Evolutionary conservation across 2,888 invertebrate species (phyloP).

Genomic region (Epirrita christyi): DNA sequence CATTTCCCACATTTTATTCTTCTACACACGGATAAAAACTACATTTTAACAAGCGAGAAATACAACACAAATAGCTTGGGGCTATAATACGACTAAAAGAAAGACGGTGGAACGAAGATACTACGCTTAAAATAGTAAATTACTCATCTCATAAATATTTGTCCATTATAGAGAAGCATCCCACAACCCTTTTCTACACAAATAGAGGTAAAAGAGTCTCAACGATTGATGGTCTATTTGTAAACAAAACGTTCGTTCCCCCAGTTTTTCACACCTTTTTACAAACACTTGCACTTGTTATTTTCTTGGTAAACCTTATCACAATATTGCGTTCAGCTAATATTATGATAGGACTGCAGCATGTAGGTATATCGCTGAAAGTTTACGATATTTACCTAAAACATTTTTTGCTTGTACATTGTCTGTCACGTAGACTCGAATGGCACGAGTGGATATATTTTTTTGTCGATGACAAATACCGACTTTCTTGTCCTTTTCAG

Average conservation of each 20-base stretch:
- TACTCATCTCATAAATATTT: too few species aligned
- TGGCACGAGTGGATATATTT: not conserved
- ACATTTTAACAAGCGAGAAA: not conserved
- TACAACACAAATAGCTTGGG: not conserved
- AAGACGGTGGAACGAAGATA: not conserved
- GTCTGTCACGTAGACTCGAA: too few species aligned
- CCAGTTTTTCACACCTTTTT: conserved; percentile 13
- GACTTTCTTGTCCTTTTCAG: conserved; percentile 6
- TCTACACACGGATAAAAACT: conserved; percentile 7
- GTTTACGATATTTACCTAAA: too few species aligned
- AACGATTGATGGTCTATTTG: conserved; percentile 1
- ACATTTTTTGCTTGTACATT: too few species aligned
- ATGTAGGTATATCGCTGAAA: too few species aligned
- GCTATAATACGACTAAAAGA: not conserved
- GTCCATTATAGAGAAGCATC: too few species aligned
- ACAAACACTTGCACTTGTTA: conserved; percentile 13
- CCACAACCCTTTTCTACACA: not conserved
- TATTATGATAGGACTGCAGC: conserved; percentile 28
- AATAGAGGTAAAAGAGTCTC: not conserved
- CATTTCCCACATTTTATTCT: conserved; percentile 14
- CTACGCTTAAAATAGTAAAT: too few species aligned
- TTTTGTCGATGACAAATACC: conserved; percentile 28
- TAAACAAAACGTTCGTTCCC: conserved; percentile 4
- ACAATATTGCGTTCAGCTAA: conserved; percentile 21
- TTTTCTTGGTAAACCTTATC: conserved; percentile 16